A percentile compares a stretch with the other conserved stretches of the same genome.
phyloP scores from a whole-genome alignment of 2,113 vertebrate species.

The Lamprotornis superbus region DNA sequence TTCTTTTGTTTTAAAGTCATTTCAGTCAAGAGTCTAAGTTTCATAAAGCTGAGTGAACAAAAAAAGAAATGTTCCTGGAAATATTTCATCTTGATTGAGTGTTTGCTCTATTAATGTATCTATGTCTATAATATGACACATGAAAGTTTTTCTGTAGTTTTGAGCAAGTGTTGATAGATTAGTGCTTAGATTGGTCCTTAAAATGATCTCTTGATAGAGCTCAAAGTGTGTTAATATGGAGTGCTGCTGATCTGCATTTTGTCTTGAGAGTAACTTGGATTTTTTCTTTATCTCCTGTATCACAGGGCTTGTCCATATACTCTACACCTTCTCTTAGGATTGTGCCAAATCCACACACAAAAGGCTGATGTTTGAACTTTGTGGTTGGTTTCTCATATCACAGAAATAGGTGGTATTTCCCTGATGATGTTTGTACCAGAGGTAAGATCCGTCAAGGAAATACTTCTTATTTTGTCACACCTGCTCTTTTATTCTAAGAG shows the following conservation, averaged over 20 bases:
- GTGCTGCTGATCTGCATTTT: not conserved
- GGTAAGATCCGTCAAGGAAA: not conserved
- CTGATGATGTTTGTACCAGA: not conserved
- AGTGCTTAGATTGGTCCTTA: not conserved
- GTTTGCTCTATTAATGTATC: not conserved
- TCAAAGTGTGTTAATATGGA: not conserved
- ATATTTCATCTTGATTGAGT: not conserved
- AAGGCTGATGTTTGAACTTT: not conserved
- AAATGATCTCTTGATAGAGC: not conserved
- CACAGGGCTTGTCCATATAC: not conserved
- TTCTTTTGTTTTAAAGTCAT: not conserved
- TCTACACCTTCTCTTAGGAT: not conserved
- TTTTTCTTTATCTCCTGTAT: not conserved
- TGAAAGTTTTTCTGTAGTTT: not conserved
- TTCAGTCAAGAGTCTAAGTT: not conserved
- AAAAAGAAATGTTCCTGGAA: not conserved
- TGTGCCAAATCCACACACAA: not conserved
- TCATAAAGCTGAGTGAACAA: not conserved
- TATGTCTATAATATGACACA: not conserved
- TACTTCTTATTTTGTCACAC: not conserved
- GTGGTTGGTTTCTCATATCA: not conserved
- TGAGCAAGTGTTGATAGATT: not conserved
- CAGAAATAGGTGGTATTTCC: not conserved
- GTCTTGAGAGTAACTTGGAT: not conserved
- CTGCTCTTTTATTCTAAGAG: not conserved